These are phyloP conservation scores for Agrotis segetum DNA, from an alignment of 2,888 invertebrate genomes.

Conservation along the genomic window DNA sequence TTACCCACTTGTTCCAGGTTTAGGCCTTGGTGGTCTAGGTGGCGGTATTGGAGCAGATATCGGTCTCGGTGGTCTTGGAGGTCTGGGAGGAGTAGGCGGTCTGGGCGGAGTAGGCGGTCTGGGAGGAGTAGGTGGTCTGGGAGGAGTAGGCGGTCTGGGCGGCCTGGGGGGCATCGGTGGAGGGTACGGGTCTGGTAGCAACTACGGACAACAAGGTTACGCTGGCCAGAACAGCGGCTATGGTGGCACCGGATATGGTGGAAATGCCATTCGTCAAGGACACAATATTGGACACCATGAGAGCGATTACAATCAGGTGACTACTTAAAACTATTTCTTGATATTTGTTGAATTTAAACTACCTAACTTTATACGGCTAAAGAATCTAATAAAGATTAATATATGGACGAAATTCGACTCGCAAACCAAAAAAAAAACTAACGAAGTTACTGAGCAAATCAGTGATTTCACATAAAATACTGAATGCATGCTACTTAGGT, in stretches of 20 bases:
- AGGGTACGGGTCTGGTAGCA: slow-evolving; percentile 24
- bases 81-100: background rate
- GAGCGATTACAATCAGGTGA: slow-evolving; percentile 51
- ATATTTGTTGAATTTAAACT: background rate
- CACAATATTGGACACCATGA: slow-evolving; percentile 37
- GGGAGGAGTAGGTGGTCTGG: slow-evolving; percentile 3
- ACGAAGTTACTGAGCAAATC: no score
- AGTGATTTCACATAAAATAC: no score
- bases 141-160: background rate
- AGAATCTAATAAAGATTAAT: background rate
- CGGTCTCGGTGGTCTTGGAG: background rate
- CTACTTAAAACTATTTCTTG: background rate
- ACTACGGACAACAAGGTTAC: slow-evolving; percentile 43
- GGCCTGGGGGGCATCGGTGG: slow-evolving; percentile 29
- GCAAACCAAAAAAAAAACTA: no score
- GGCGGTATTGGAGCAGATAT: background rate
- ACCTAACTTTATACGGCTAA: no score
- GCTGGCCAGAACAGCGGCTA: slow-evolving; percentile 23
- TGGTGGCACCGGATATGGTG: slow-evolving; percentile 38
- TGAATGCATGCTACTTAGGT: no score
- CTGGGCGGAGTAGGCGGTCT: background rate
- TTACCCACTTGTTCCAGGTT: slow-evolving; percentile 11
- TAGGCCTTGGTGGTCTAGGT: slow-evolving; percentile 11
- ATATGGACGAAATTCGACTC: no score
- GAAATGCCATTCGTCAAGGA: background rate